Conservation (phyloP, 1,140 invertebrate species). For the Fopius arisanus region DNA sequence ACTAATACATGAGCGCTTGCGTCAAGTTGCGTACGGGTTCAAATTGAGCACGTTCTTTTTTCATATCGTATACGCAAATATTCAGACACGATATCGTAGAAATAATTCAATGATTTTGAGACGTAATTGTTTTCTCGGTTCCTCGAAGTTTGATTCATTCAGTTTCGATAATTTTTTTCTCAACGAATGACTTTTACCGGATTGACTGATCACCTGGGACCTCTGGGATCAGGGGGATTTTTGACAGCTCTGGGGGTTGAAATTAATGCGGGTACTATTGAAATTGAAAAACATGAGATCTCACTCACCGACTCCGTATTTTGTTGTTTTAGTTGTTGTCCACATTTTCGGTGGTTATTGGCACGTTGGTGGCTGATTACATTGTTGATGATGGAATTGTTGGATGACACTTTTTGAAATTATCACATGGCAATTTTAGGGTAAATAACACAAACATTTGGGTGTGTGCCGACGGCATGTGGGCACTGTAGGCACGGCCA, state of each 20-base stretch:
- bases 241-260: constrained; percentile 9
- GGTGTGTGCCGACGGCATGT: constrained; percentile 48
- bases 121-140: background rate
- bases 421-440: constrained; percentile 41
- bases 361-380: constrained; percentile 1
- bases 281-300: background rate
- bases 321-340: constrained; percentile 71
- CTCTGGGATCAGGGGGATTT: background rate
- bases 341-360: constrained; percentile 61
- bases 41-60: constrained; percentile 23
- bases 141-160: no score
- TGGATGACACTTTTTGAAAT: constrained; percentile 27
- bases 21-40: constrained; percentile 33
- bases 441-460: constrained; percentile 60
- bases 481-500: constrained; percentile 42
- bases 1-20: constrained; percentile 21
- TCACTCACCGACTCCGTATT: constrained; percentile 72
- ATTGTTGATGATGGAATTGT: constrained; percentile 14
- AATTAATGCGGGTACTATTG: constrained; percentile 2
- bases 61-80: background rate
- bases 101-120: no score
- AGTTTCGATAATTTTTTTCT: no score
- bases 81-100: background rate
- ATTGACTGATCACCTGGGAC: background rate
- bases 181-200: no score